Conservation (phyloP, 2,888 invertebrate genomes). For the Phaedon cochleariae region DNA sequence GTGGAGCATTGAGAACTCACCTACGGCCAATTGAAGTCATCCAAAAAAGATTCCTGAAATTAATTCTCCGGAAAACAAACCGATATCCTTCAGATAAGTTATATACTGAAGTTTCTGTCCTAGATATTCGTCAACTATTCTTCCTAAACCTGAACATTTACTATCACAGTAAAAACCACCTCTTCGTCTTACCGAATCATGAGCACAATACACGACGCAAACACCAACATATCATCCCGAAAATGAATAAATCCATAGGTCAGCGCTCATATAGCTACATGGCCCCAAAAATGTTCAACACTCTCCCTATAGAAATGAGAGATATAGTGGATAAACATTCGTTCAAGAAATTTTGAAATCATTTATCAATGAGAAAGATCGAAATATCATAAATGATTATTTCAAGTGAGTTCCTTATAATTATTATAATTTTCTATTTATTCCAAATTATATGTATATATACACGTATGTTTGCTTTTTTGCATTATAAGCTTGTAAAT, state of each 20-base stretch:
- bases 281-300: not conserved
- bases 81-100: not conserved
- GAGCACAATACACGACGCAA: not conserved
- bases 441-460: no score
- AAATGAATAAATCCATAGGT: not conserved
- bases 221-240: not conserved
- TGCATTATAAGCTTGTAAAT: no score
- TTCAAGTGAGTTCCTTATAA: not conserved
- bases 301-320: not conserved
- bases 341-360: not conserved
- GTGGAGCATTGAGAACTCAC: no score
- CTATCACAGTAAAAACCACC: not conserved
- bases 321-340: not conserved
- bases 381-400: not conserved
- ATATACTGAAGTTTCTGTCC: not conserved
- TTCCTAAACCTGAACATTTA: not conserved
- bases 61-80: not conserved
- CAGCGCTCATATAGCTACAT: not conserved
- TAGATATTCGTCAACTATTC: not conserved
- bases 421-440: not conserved
- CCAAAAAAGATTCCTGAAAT: no score
- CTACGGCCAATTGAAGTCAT: no score
- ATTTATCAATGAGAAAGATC: not conserved
- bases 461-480: no score
- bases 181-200: not conserved